Evolutionary conservation across 2,113 vertebrate genomes (phyloP), one percentile per base, ranked within the genome.

Genomic region (Himantopus leucocephalus): DNA sequence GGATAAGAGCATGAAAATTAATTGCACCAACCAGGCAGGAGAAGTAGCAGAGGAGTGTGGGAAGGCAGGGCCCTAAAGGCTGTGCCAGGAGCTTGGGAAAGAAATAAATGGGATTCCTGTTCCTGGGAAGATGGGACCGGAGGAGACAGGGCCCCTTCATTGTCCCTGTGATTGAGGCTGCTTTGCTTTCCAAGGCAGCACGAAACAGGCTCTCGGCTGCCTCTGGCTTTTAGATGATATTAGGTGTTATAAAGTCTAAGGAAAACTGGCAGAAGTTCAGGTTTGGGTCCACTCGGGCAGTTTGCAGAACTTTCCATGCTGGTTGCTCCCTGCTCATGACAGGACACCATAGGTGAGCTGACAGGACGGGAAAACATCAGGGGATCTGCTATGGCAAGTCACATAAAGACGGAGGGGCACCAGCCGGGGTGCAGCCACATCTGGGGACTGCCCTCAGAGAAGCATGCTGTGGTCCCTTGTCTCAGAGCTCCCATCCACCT

Each of bases 291-390:
- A 73, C 10, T 6, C 26, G 4, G 70, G 41, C 34, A 45, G 22
- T 30, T 5, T 58, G 62, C 15, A 74, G 73, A 73, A 17, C 23
- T 79, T 68, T 56, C 60, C 48, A 14, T 43, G 19, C 32, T 56
- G 41, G 2, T 56, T 84, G 56, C 39, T 35, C n/a, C 53, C n/a
- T 0, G 0, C 4, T 10, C 3, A 5, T 45, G 8, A 7, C 23
- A 68, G 41, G 39, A 74, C 14, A 43, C 32, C 8, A 8, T 9
- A 12, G 48, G 20, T 50, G 62, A 74, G 13, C 19, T 72, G 52
- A 35, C 11, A 39, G 37, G 34, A 10, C 43, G 35, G 39, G 45
- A 73, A 27, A 74, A 68, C 12, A 29, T 64, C 5, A 0, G 22
- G 45, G 47, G 26, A 56, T 50, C 41, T 56, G 32, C 55, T 50